A percentile compares a stretch with the other conserved stretches of the same genome.
Evolutionary conservation across 2,797 vertebrate genomes (phyloP).

Genomic region (Mormyrus proboscirostris): DNA sequence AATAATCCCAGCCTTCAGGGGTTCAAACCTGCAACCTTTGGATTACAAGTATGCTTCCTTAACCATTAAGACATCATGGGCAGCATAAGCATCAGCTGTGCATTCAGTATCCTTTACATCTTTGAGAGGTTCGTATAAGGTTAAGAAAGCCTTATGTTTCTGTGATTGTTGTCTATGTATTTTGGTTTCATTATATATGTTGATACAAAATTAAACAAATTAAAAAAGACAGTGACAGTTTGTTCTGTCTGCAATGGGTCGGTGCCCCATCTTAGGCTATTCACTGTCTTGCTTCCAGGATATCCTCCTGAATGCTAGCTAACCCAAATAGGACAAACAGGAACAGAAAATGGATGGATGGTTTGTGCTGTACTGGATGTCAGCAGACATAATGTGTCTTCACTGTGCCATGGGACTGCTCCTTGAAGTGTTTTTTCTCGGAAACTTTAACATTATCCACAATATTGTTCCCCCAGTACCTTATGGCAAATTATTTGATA

Average conservation of each 20-base stretch:
- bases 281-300: background rate
- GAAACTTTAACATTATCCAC: background rate
- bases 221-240: background rate
- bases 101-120: background rate
- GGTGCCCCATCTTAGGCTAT: background rate
- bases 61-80: background rate
- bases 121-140: background rate
- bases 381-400: background rate
- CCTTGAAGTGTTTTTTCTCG: background rate
- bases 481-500: background rate
- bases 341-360: background rate
- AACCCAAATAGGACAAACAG: background rate
- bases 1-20: too few species aligned
- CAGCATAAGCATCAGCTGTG: background rate
- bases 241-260: background rate
- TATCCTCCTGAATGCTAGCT: background rate
- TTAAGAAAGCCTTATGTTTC: background rate
- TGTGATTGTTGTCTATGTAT: background rate
- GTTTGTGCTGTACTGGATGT: background rate
- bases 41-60: too few species aligned
- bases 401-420: background rate
- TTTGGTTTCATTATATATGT: background rate
- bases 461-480: background rate
- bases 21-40: too few species aligned
- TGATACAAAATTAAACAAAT: background rate